Evolutionary conservation across 2,888 invertebrate genomes (phyloP).

Genomic region (Epistrophe eligans): DNA sequence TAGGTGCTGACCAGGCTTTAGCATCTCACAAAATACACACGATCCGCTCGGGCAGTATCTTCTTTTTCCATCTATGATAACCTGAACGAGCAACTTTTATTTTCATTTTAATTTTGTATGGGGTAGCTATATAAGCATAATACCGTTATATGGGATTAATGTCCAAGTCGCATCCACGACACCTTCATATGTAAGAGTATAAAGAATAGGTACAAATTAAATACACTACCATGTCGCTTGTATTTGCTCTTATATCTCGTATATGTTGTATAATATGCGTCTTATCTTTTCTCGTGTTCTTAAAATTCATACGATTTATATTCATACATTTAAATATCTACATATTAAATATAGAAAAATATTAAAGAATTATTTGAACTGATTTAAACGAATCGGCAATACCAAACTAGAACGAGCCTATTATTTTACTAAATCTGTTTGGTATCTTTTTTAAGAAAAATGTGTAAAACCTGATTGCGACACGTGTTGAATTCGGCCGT

Average conservation of each 20-base stretch:
- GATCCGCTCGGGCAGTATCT: conserved; percentile 33
- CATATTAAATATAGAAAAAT: too few relatives aligned
- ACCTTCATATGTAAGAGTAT: conserved; percentile 34
- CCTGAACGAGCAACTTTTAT: conserved; percentile 67
- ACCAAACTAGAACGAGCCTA: too few relatives aligned
- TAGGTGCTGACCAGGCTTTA: background rate
- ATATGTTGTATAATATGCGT: too few relatives aligned
- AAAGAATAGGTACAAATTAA: background rate
- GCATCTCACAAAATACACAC: conserved; percentile 1
- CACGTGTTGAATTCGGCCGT: too few relatives aligned
- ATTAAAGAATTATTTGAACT: too few relatives aligned
- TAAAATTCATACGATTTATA: too few relatives aligned
- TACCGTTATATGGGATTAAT: conserved; percentile 69
- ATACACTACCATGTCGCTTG: background rate
- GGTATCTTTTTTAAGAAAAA: too few relatives aligned
- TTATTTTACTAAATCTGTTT: too few relatives aligned
- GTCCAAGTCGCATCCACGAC: conserved; percentile 56
- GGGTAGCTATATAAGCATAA: conserved; percentile 10
- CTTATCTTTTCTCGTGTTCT: too few relatives aligned
- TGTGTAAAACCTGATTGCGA: too few relatives aligned
- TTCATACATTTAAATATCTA: too few relatives aligned
- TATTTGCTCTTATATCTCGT: background rate
- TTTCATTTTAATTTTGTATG: conserved; percentile 61
- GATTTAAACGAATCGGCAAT: too few relatives aligned
- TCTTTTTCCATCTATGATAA: conserved; percentile 61